Percentiles rank a stretch among this genome's conserved stretches.
phyloP scores from a whole-genome alignment of 2,797 vertebrate species.

The Oreochromis mossambicus region DNA sequence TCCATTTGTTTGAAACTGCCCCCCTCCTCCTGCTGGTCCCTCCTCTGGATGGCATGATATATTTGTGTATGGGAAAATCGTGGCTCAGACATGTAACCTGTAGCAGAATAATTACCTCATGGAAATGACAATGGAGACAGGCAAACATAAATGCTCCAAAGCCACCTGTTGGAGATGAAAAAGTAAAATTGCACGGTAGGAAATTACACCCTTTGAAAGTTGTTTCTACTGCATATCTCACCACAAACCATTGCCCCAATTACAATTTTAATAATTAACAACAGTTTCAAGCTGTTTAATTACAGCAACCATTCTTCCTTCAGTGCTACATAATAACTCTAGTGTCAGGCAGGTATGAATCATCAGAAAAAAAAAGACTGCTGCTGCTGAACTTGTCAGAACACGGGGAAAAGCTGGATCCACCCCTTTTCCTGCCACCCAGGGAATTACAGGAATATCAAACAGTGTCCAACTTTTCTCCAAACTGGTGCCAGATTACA shows the following conservation, averaged over 20 bases:
- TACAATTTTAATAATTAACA: not conserved
- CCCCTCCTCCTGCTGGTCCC: not conserved
- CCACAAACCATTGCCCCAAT: not conserved
- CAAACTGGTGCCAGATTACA: not conserved
- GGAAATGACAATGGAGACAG: not conserved
- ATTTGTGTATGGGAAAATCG: not conserved
- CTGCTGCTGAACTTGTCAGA: not conserved
- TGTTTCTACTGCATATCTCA: not conserved
- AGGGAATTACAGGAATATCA: constrained; percentile 67
- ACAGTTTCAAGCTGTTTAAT: not conserved
- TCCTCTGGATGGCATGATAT: not conserved
- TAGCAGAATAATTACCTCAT: not conserved
- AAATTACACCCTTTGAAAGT: not conserved
- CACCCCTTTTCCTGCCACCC: constrained; percentile 30
- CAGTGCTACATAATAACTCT: not conserved
- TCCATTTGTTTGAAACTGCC: constrained; percentile 71
- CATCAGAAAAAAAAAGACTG: not conserved
- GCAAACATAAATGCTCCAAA: not conserved
- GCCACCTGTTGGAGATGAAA: not conserved
- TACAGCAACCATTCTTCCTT: not conserved
- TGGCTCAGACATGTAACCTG: not conserved
- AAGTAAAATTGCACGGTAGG: not conserved
- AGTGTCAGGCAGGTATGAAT: not conserved
- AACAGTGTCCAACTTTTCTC: constrained; percentile 23
- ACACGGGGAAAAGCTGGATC: not conserved